Conservation (phyloP, 30 jellyfish, hydroid and myxozoan species). For the Aurelia aurita region DNA sequence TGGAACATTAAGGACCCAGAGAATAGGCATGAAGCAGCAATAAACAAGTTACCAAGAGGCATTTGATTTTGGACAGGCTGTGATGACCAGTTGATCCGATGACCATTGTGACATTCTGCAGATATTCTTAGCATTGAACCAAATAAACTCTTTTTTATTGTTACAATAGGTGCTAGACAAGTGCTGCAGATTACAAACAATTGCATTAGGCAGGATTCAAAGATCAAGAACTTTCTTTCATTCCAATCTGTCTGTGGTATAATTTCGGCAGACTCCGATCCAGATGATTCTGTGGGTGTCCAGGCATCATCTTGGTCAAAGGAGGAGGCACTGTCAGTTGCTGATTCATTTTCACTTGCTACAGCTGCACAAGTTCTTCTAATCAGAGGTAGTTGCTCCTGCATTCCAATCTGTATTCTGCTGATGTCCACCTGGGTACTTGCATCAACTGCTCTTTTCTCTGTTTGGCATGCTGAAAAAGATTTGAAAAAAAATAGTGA, state of each 20-base stretch:
- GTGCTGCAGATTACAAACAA: conserved; percentile 13
- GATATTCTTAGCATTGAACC: conserved; percentile 24
- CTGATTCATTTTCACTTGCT: no score
- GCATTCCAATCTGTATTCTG: no score
- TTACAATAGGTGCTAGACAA: conserved; percentile 13
- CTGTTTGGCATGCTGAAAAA: no score
- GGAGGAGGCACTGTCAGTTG: no score
- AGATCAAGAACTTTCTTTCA: conserved; percentile 28
- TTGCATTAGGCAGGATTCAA: conserved; percentile 33
- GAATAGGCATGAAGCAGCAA: conserved; percentile 59
- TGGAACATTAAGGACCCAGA: conserved; percentile 54
- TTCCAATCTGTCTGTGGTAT: neutral
- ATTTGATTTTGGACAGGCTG: conserved; percentile 41
- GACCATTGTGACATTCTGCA: conserved; percentile 44
- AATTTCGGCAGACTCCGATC: conserved; percentile 19
- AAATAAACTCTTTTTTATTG: neutral
- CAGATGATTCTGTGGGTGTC: conserved; percentile 22
- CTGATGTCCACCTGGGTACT: no score
- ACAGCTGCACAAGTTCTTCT: no score
- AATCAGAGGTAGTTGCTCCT: no score
- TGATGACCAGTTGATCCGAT: conserved; percentile 17
- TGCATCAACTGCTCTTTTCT: no score
- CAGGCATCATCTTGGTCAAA: neutral
- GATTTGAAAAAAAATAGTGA: no score
- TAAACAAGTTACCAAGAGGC: conserved; percentile 48